Conservation (phyloP, 2,888 invertebrate species). For the Clivina fossor region DNA sequence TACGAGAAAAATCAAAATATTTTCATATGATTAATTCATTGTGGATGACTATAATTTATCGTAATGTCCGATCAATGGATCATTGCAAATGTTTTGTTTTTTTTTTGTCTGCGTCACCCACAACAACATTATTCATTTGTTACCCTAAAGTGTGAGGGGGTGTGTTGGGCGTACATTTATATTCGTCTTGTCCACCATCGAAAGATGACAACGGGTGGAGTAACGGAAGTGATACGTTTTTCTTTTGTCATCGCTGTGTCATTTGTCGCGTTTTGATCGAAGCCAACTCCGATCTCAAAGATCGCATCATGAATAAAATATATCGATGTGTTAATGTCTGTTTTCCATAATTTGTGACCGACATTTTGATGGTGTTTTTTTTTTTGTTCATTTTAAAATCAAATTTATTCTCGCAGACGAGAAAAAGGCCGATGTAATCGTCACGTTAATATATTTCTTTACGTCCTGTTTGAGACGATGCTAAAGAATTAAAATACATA, state of each 20-base stretch:
- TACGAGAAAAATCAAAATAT: too few relatives aligned
- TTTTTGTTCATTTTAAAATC: slow-evolving; percentile 21
- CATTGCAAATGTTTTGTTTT: too few relatives aligned
- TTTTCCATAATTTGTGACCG: slow-evolving; percentile 28
- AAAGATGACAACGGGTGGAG: not conserved
- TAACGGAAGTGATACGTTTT: slow-evolving; percentile 3
- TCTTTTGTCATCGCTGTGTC: slow-evolving; percentile 20
- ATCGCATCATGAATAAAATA: slow-evolving; percentile 32
- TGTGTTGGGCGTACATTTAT: not conserved
- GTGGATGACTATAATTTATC: too few relatives aligned
- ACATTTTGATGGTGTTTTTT: slow-evolving; percentile 23
- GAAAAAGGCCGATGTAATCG: slow-evolving; percentile 22
- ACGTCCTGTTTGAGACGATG: too few relatives aligned
- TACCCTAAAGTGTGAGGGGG: too few relatives aligned
- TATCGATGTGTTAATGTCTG: slow-evolving; percentile 32
- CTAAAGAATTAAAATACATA: too few relatives aligned
- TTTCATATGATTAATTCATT: too few relatives aligned
- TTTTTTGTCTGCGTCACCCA: too few relatives aligned
- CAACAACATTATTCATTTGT: too few relatives aligned
- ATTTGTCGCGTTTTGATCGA: slow-evolving; percentile 20
- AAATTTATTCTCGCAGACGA: slow-evolving; percentile 27
- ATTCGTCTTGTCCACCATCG: not conserved
- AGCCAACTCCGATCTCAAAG: slow-evolving; percentile 11
- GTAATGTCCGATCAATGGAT: too few relatives aligned
- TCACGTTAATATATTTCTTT: slow-evolving; percentile 18